Base-by-base conservation (phyloP, 2,797 vertebrate genomes). In the Mionectes olivaceus region DNA sequence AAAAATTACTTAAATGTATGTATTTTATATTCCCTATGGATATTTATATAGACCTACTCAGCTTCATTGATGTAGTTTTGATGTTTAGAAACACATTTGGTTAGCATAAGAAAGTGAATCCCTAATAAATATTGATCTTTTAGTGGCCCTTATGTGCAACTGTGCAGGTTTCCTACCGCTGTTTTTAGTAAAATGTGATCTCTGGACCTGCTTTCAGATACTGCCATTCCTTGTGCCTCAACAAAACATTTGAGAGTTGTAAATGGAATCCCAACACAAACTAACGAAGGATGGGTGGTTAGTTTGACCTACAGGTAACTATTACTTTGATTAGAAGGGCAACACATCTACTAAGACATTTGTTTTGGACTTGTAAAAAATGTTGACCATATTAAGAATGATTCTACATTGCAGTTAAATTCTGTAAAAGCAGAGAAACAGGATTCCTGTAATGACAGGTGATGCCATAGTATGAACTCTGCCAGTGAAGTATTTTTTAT, bases 241-340 rank as follows among this genome's bases (percentile, higher is more conserved):
- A 98, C 98, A 71, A 98, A 98, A 93, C 98, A 98, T 35, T 81
- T 98, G 80, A 98, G 99, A 97, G 99, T 99, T 78, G 99, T 99
- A 71, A 99, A 99, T 91, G 99, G 99, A 83, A 98, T 98, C 97
- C 99, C 98, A 74, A 96, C 99, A 68, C 98, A 97, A 94, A 99
- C 98, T 93, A 98, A 98, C 32, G 98, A 99, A 52, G 99, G 98
- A 97, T 99, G 99, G 99, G 99, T 99, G 99, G 99, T 99, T 98
- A 99, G 99, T 98, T 98, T 99, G 94, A 98, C 97, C 60, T 97
- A 98, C 97, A 98, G 98, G 98, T 98, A 98, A 98, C 22, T 97
- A 94, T 94, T 60, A 43, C 37, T 89, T 93, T 89, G 30, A 60
- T 43, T 87, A 75, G 57, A 83, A 78, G 55, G 46, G 13, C 25